Conservation (phyloP, 2,888 invertebrate species). For the Lasioglossum morio region DNA sequence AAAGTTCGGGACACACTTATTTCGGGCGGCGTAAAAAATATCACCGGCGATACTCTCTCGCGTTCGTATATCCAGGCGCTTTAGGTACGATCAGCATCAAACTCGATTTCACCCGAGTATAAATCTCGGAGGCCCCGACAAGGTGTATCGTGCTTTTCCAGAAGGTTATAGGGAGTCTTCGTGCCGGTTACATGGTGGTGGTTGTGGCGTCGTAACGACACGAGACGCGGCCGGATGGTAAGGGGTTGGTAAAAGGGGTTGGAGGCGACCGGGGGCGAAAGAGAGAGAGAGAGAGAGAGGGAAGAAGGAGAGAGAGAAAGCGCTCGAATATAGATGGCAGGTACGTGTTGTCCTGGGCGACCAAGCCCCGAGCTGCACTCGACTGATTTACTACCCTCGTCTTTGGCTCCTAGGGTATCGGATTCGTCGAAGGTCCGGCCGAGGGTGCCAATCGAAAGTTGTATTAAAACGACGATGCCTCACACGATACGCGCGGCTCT, state of each 20-base stretch:
- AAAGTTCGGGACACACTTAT: background rate
- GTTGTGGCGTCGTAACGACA: conserved; percentile 67
- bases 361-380: conserved; percentile 74
- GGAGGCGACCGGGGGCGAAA: no score
- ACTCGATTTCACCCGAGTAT: conserved; percentile 76
- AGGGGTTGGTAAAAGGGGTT: conserved; percentile 19
- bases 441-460: conserved; percentile 79
- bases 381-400: conserved; percentile 79
- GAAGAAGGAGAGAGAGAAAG: conserved; percentile 44
- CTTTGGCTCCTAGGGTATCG: conserved; percentile 73
- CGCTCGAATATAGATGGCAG: conserved; percentile 78
- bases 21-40: conserved; percentile 27
- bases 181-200: conserved; percentile 59
- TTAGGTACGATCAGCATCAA: conserved; percentile 73
- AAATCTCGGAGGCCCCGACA: conserved; percentile 73
- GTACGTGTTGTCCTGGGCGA: conserved; percentile 80
- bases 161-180: conserved; percentile 67
- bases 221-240: conserved; percentile 21
- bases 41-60: conserved; percentile 3
- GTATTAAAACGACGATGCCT: conserved; percentile 77
- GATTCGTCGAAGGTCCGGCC: conserved; percentile 72
- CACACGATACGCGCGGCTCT: conserved; percentile 46
- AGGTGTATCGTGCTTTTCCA: conserved; percentile 73
- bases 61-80: conserved; percentile 44
- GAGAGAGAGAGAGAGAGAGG: background rate